Evolutionary conservation across 2,113 vertebrate genomes (phyloP), one percentile per base, ranked within the genome.

Genomic region (Sebastes schlegelii): DNA sequence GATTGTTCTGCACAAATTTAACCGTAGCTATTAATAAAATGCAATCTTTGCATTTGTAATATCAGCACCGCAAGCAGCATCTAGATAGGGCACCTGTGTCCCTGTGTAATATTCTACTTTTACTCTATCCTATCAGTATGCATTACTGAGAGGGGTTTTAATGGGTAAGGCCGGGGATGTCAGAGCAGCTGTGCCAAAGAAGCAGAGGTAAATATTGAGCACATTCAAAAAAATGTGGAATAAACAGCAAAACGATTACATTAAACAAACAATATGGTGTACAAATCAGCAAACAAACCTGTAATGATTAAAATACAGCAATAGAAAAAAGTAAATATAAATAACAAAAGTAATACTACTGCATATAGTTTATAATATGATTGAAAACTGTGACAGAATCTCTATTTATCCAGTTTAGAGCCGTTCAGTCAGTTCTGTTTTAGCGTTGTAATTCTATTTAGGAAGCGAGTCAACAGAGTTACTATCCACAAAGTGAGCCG

Each of bases 401-500:
- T 83, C 65, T 54, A 66, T 84, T 55, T 2, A 70, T 85, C 75
- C 83, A 78, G 86, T 70, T 88, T 64, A 0, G 16, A 73, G 63
- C 43, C 54, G 60, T 85, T 78, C 19, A 63, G 45, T 69, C 66
- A 74, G 80, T 85, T 72, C 67, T 67, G 64, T 88, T 89, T 49
- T 40, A 76, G 72, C 13, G 62, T 23, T 13, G 52, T 85, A 74
- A 92, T 80, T 86, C 55, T 70, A 88, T 92, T 92, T 84, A 11
- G 19, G 69, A 26, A 52, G 63, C 43, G 62, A 85, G 85, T 86
- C 84, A 85, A 88, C 87, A 79, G 49, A 80, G 71, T 87, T 80
- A 77, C 69, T 62, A 63, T 77, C 68, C 77, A 85, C 84, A 90
- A 73, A 86, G 83, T 67, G 76, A 86, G 81, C 82, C 49, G 82